Evolutionary conservation across 2,888 invertebrate species (phyloP).

Genomic region (Cataglyphis altisquamis): DNA sequence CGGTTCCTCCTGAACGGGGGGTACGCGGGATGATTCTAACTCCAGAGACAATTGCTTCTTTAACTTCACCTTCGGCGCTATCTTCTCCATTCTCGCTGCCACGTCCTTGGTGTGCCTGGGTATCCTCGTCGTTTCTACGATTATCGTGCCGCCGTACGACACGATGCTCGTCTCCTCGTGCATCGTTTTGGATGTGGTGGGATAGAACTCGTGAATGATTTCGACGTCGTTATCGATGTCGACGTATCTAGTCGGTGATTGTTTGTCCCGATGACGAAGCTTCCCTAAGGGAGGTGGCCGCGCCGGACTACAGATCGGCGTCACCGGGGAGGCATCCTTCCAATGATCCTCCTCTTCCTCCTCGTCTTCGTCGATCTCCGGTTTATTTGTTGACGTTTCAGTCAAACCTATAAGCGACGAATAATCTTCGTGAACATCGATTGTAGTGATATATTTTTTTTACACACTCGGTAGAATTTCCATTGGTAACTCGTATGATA

Average conservation of each 20-base stretch:
- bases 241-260: slow-evolving; percentile 31
- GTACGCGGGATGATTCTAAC: slow-evolving; percentile 44
- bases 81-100: slow-evolving; percentile 58
- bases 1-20: slow-evolving; percentile 50
- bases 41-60: slow-evolving; percentile 60
- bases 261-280: slow-evolving; percentile 17
- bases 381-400: slow-evolving; percentile 69
- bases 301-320: slow-evolving; percentile 76
- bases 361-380: slow-evolving; percentile 64
- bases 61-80: slow-evolving; percentile 72
- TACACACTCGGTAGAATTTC: not conserved
- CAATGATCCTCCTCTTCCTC: slow-evolving; percentile 72
- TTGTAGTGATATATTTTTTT: not conserved
- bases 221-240: slow-evolving; percentile 59
- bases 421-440: not conserved
- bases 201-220: slow-evolving; percentile 62
- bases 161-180: slow-evolving; percentile 60
- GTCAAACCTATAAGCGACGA: slow-evolving; percentile 61
- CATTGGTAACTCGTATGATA: not conserved
- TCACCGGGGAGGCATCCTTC: slow-evolving; percentile 76
- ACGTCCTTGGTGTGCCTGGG: slow-evolving; percentile 46
- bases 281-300: slow-evolving; percentile 42
- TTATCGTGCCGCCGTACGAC: slow-evolving; percentile 45
- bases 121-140: slow-evolving; percentile 52
- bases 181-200: slow-evolving; percentile 48